phyloP scores from a whole-genome alignment of 2,113 vertebrate genomes.

The Hystrix cristata region DNA sequence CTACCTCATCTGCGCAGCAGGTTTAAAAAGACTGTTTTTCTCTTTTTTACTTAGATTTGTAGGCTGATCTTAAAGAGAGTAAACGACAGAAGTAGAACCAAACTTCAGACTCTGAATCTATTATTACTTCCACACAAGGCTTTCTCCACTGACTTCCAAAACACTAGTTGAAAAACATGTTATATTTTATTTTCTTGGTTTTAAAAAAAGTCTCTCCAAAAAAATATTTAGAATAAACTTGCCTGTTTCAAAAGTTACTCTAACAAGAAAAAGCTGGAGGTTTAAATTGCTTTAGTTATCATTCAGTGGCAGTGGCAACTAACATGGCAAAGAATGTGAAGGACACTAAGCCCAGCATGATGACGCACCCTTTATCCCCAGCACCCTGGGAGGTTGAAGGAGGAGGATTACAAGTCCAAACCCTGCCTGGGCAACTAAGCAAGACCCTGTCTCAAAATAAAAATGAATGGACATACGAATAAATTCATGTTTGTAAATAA shows the following conservation, averaged over 20 bases:
- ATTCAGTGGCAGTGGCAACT: not conserved
- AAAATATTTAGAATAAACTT: slow-evolving; percentile 35
- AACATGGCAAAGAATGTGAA: not conserved
- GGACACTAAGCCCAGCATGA: not conserved
- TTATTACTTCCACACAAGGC: not conserved
- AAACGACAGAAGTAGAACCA: not conserved
- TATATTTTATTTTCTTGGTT: slow-evolving; percentile 19
- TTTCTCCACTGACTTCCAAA: not conserved
- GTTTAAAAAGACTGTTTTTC: not conserved
- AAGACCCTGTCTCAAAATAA: not conserved
- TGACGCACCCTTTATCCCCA: not conserved
- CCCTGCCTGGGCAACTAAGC: not conserved
- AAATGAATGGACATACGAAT: not conserved
- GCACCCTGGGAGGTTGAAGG: not conserved
- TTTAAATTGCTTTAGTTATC: not conserved
- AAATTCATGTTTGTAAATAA: not conserved
- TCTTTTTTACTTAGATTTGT: not conserved
- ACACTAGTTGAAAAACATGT: not conserved
- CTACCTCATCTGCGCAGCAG: not conserved
- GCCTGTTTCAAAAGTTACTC: not conserved
- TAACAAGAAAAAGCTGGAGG: not conserved
- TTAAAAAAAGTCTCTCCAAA: not conserved
- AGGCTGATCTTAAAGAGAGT: not conserved
- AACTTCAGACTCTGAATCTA: not conserved
- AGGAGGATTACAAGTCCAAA: not conserved